These are phyloP conservation scores for Paramormyrops hopkinsi DNA, from an alignment of 2,797 vertebrate genomes.

Conservation along the genomic window DNA sequence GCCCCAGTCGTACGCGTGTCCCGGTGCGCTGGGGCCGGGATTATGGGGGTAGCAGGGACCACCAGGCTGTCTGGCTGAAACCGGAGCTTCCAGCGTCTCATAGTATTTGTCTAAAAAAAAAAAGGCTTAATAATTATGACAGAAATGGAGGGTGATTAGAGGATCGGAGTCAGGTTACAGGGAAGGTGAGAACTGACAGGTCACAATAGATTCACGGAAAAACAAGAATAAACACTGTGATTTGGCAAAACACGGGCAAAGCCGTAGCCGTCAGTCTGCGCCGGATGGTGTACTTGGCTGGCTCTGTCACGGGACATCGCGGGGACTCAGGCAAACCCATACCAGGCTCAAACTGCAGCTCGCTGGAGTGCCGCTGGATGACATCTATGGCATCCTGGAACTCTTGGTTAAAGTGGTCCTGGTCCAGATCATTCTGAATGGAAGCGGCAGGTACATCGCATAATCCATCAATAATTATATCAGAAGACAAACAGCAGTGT, in stretches of 20 bases:
- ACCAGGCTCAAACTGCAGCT: slow-evolving; percentile 69
- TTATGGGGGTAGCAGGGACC: slow-evolving; percentile 58
- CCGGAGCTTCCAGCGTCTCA: slow-evolving; percentile 60
- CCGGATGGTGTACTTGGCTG: background rate
- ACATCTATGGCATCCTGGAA: slow-evolving; percentile 94
- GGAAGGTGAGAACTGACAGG: background rate
- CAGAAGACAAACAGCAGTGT: background rate
- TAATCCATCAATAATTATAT: background rate
- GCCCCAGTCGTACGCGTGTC: slow-evolving; percentile 63
- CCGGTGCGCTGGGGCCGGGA: slow-evolving; percentile 52
- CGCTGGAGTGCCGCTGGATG: slow-evolving; percentile 75
- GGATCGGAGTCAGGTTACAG: background rate
- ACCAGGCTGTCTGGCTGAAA: slow-evolving; percentile 54
- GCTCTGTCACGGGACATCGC: background rate
- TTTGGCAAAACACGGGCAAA: background rate
- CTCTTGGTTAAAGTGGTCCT: slow-evolving; percentile 76
- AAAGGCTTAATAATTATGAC: background rate
- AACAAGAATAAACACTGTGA: background rate
- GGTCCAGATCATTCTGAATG: slow-evolving; percentile 67
- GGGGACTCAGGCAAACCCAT: slow-evolving; percentile 26
- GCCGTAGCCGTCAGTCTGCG: background rate
- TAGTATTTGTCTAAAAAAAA: slow-evolving; percentile 52
- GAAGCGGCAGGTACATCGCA: background rate
- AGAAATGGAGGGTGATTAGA: background rate
- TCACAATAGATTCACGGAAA: background rate